Conservation (phyloP, 2,888 invertebrate genomes). For the Synergus japonicus region DNA sequence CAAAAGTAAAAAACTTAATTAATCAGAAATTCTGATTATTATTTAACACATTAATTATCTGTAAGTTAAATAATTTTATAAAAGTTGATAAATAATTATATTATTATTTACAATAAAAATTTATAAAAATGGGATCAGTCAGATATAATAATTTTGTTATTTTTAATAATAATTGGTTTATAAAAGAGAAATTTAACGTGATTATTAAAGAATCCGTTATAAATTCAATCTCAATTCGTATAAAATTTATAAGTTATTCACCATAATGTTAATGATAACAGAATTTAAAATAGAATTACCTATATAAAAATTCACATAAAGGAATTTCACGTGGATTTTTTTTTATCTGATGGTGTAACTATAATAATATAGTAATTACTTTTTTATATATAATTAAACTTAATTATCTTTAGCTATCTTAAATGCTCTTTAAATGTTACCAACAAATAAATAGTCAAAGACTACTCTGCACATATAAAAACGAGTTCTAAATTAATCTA, state of each 20-base stretch:
- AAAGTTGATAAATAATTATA: too few relatives aligned
- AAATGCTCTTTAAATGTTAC: slow-evolving; percentile 15
- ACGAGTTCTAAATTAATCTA: too few relatives aligned
- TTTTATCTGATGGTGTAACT: too few relatives aligned
- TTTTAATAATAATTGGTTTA: not conserved
- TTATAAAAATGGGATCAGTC: not conserved
- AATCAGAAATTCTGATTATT: not conserved
- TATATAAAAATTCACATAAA: too few relatives aligned
- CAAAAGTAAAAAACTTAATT: not conserved
- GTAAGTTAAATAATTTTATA: too few relatives aligned
- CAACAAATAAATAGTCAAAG: slow-evolving; percentile 19
- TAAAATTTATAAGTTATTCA: too few relatives aligned
- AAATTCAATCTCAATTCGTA: not conserved
- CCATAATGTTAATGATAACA: not conserved
- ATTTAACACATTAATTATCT: too few relatives aligned
- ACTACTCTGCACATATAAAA: not conserved
- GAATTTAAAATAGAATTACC: not conserved
- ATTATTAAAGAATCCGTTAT: not conserved
- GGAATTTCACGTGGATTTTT: too few relatives aligned
- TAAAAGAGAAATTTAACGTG: not conserved
- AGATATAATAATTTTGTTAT: not conserved
- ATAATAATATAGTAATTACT: not conserved
- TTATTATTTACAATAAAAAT: not conserved
- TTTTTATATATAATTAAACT: not conserved
- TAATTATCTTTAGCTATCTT: slow-evolving; percentile 6